Base-by-base conservation (phyloP, 2,888 invertebrate species). In the Seira musarum region DNA sequence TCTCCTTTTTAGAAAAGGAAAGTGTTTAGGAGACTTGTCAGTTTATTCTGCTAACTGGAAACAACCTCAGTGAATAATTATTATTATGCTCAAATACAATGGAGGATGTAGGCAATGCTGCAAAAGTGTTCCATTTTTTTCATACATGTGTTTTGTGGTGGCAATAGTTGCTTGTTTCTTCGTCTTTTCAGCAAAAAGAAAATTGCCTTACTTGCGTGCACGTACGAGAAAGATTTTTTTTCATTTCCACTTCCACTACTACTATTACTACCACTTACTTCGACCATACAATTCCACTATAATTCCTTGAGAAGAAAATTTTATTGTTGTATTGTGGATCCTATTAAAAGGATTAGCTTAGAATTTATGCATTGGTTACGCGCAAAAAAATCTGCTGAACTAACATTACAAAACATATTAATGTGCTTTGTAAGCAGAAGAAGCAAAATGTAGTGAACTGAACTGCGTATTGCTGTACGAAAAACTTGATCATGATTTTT, bases 61-160 rank as follows among this genome's bases (percentile, higher is more conserved):
- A 70, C 77, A 77, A 76, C 68, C 68, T 76, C 69, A 76, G 63
- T 77, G 77, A 77, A 77, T 77, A 77, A 77, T 77, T 70, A 76
- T 76, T 40, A 40, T 25, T 22, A 66, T 17, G 13, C 63, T 22
- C 63, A 17, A 6, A 64, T 24, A 24, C 64, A 25, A 24, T 46
- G 49, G 17, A 30, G 71, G 21, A 60, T 61, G 40, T n/a, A n/a
- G 57, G 40, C 40, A 40, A 40, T 40, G 40, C 40, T 57, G 57
- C 57, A 57, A 57, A 17, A 57, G 5, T 57, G 57, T n/a, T 57
- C 57, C 57, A 57, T 17, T n/a, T 57, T 57, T 57, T 57, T 40
- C 6, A n/a, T 40, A 40, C 40, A 40, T 40, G 40, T 40, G 40
- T 40, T 40, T 40, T 40, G 40, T 5, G 40, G 40, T 40, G 40